Conservation (phyloP, 64 coral and sea anemone species). For the Orbicella faveolata region DNA sequence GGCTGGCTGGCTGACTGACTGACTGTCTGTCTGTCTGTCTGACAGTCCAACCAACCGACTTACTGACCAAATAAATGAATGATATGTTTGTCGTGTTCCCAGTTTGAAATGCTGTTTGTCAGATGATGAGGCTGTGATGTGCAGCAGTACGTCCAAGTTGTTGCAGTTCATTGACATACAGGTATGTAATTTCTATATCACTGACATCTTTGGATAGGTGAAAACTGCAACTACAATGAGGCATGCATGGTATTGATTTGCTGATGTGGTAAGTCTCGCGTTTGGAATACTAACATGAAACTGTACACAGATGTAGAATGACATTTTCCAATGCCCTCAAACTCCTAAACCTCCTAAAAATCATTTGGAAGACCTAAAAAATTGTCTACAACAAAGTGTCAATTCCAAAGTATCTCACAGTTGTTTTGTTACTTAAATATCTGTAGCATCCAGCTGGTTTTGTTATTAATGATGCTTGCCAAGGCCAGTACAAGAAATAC, state of each 20-base stretch:
- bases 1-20: neutral
- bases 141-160: slow-evolving; percentile 67
- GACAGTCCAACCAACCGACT: neutral
- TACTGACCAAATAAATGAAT: neutral
- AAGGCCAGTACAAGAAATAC: slow-evolving; percentile 75
- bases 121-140: slow-evolving; percentile 74
- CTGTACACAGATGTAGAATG: too few species aligned
- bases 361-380: too few species aligned
- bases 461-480: slow-evolving; percentile 91
- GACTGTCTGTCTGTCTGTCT: neutral
- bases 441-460: slow-evolving; percentile 87
- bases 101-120: slow-evolving; percentile 71
- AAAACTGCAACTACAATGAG: too few species aligned
- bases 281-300: too few species aligned
- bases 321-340: too few species aligned
- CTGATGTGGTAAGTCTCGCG: too few species aligned
- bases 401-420: neutral
- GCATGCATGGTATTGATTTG: too few species aligned
- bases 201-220: too few species aligned
- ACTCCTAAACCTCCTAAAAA: too few species aligned
- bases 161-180: slow-evolving; percentile 80
- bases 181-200: neutral
- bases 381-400: too few species aligned
- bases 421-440: neutral
- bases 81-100: neutral